These are phyloP conservation scores for Spialia ferax DNA, from an alignment of 2,888 invertebrate species.

Conservation along the genomic window DNA sequence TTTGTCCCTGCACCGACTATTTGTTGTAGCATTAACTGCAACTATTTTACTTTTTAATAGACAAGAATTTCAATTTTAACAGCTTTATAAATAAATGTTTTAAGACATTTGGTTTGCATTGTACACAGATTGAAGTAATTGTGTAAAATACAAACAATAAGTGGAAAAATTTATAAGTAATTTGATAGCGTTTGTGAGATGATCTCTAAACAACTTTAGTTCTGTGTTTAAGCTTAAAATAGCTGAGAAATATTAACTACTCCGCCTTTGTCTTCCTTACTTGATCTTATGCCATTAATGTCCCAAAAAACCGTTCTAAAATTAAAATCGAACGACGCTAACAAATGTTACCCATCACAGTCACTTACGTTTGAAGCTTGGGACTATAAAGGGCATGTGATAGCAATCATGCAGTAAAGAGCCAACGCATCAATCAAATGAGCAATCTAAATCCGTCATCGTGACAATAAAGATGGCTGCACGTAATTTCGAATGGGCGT, in stretches of 20 bases:
- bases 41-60: not conserved
- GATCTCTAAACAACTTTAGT: too few relatives aligned
- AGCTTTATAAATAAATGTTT: too few relatives aligned
- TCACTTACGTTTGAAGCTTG: conserved; percentile 38
- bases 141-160: too few relatives aligned
- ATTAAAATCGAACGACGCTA: conserved; percentile 35
- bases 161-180: too few relatives aligned
- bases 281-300: not conserved
- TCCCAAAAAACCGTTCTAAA: conserved; percentile 23
- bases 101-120: too few relatives aligned
- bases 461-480: conserved; percentile 66
- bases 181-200: too few relatives aligned
- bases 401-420: conserved; percentile 49
- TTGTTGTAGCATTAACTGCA: conserved; percentile 8
- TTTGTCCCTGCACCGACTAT: not conserved
- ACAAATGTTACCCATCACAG: conserved; percentile 39
- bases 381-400: conserved; percentile 47
- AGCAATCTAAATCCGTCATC: conserved; percentile 72
- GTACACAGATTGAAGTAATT: too few relatives aligned
- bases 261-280: not conserved
- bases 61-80: too few relatives aligned
- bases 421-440: conserved; percentile 60
- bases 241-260: not conserved
- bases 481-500: conserved; percentile 61
- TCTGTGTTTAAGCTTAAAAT: not conserved